Evolutionary conservation across 2,888 invertebrate genomes (phyloP).

Genomic region (Ormyrus labotus): DNA sequence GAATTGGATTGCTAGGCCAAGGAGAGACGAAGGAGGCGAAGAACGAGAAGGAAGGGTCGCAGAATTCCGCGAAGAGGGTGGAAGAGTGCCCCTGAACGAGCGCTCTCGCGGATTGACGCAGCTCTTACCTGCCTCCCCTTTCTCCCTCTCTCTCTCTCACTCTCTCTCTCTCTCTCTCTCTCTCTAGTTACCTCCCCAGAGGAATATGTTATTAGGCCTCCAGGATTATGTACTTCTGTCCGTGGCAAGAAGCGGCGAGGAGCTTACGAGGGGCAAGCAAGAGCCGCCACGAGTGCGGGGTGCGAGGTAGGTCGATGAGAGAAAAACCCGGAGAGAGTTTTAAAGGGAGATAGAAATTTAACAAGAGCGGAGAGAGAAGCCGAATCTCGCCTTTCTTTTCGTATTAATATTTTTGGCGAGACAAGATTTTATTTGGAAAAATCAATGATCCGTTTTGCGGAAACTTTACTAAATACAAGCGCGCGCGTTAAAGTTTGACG

Average conservation of each 20-base stretch:
- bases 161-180: neutral
- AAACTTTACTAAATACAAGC: too few species aligned
- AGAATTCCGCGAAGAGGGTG: conserved; percentile 16
- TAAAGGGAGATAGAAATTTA: conserved; percentile 37
- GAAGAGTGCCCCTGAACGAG: conserved; percentile 21
- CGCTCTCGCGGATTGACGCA: conserved; percentile 31
- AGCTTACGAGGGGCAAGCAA: conserved; percentile 51
- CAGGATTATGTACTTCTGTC: conserved; percentile 68
- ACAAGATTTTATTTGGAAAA: neutral
- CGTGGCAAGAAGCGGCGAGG: conserved; percentile 57
- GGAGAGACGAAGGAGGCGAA: conserved; percentile 36
- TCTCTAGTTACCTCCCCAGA: conserved; percentile 60
- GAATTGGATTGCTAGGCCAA: conserved; percentile 59
- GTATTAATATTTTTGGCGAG: neutral
- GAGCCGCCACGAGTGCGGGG: neutral
- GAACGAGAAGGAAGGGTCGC: conserved; percentile 12
- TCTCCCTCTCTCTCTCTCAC: conserved; percentile 10
- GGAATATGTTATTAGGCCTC: conserved; percentile 70
- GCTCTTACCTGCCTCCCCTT: conserved; percentile 51
- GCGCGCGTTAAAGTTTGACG: neutral
- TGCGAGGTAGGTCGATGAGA: conserved; percentile 47
- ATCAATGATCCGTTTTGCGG: too few species aligned
- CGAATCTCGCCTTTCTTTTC: neutral
- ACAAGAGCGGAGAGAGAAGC: conserved; percentile 7
- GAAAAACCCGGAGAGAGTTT: conserved; percentile 31